Percentiles rank a stretch among this genome's conserved stretches.
These are phyloP conservation scores for Hemicentrotus pulcherrimus DNA, from an alignment of 35 echinoderm and acorn worm genomes.

Conservation along the genomic window DNA sequence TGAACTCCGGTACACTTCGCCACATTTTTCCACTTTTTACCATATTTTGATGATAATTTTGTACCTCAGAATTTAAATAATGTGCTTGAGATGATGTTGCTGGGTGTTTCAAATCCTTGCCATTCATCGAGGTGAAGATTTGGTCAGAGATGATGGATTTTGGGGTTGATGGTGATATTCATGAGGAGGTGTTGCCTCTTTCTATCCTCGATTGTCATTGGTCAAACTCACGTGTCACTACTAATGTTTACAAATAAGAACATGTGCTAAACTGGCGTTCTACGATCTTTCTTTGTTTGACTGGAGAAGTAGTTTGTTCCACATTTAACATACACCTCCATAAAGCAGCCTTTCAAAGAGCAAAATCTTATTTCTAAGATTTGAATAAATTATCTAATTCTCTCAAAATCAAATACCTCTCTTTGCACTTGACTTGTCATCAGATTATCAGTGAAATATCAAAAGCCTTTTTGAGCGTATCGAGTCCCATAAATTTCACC, in stretches of 20 bases:
- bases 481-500: too few species aligned
- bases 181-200: slow-evolving; percentile 33
- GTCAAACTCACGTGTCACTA: slow-evolving; percentile 13
- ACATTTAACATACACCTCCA: not conserved
- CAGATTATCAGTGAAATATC: too few species aligned
- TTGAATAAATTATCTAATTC: too few species aligned
- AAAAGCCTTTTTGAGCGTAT: too few species aligned
- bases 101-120: not conserved
- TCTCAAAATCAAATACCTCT: too few species aligned
- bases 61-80: not conserved
- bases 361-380: not conserved
- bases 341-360: not conserved
- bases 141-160: not conserved
- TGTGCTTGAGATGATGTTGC: not conserved
- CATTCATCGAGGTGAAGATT: not conserved
- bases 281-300: not conserved
- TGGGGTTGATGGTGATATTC: not conserved
- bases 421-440: too few species aligned
- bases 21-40: not conserved
- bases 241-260: slow-evolving; percentile 36
- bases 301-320: not conserved
- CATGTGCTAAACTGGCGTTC: slow-evolving; percentile 1
- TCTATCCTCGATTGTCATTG: slow-evolving; percentile 25
- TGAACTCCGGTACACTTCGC: not conserved
- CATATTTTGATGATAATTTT: not conserved